Percentiles rank a stretch among this genome's conserved stretches.
phyloP scores from a whole-genome alignment of 2,113 vertebrate genomes.

The Neomonachus schauinslandi region DNA sequence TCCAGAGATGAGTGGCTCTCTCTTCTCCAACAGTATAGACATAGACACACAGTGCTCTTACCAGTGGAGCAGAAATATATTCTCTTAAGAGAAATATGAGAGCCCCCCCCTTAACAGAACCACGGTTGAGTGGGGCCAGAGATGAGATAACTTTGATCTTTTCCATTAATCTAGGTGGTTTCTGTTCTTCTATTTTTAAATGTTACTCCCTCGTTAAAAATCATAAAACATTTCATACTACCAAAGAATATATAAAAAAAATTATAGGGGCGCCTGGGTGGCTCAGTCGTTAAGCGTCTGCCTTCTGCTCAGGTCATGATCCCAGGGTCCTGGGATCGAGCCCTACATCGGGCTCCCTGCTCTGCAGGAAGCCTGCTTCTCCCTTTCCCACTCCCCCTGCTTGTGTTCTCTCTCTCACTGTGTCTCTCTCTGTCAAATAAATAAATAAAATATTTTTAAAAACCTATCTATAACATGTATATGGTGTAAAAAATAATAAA shows the following conservation, averaged over 20 bases:
- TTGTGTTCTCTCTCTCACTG: too few relatives aligned
- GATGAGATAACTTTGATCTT: neutral
- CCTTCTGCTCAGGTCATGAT: too few relatives aligned
- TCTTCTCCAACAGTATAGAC: neutral
- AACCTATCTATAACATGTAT: neutral
- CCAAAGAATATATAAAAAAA: neutral
- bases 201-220: neutral
- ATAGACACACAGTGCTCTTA: neutral
- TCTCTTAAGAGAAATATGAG: neutral
- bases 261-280: neutral
- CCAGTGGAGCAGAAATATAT: neutral
- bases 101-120: neutral
- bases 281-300: too few relatives aligned
- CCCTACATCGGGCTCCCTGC: too few relatives aligned
- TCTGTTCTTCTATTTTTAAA: conserved; percentile 22
- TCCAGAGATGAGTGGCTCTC: neutral
- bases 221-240: neutral
- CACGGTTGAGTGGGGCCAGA: neutral
- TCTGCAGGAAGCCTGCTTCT: too few relatives aligned
- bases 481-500: neutral
- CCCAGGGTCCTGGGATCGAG: too few relatives aligned
- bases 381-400: too few relatives aligned
- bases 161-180: neutral
- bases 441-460: too few relatives aligned
- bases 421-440: too few relatives aligned